These are phyloP conservation scores for Bufo gargarizans DNA, from an alignment of 2,113 vertebrate genomes.

Conservation along the genomic window DNA sequence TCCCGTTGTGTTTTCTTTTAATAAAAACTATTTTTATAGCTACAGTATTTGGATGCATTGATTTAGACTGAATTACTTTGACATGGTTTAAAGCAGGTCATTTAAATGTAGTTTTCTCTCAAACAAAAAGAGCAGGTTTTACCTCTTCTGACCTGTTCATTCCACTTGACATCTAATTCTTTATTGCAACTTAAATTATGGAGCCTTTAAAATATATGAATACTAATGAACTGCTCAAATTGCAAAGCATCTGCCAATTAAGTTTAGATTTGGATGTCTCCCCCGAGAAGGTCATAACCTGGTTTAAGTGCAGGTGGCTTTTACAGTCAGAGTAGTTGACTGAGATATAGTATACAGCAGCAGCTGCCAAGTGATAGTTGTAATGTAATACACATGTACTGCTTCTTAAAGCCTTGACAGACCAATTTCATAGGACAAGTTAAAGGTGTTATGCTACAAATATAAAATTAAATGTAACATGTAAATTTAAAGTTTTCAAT, in stretches of 20 bases:
- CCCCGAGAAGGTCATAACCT: constrained; percentile 43
- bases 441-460: not conserved
- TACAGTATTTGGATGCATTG: not conserved
- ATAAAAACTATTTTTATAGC: not conserved
- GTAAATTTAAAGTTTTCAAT: no score
- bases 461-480: no score
- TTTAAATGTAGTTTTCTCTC: constrained; percentile 10
- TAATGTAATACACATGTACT: not conserved
- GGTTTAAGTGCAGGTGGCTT: constrained; percentile 29
- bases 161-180: constrained; percentile 22
- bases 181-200: constrained; percentile 36
- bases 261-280: constrained; percentile 18
- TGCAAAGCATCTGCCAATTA: constrained; percentile 55
- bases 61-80: not conserved
- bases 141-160: constrained; percentile 25
- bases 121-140: not conserved
- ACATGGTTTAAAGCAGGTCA: not conserved
- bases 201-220: constrained; percentile 41
- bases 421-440: not conserved
- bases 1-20: not conserved
- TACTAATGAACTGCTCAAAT: constrained; percentile 27
- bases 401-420: not conserved
- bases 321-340: constrained; percentile 8
- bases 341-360: not conserved
- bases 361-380: not conserved